phyloP scores from a whole-genome alignment of 1,140 invertebrate species.

The Cheumatopsyche charites region DNA sequence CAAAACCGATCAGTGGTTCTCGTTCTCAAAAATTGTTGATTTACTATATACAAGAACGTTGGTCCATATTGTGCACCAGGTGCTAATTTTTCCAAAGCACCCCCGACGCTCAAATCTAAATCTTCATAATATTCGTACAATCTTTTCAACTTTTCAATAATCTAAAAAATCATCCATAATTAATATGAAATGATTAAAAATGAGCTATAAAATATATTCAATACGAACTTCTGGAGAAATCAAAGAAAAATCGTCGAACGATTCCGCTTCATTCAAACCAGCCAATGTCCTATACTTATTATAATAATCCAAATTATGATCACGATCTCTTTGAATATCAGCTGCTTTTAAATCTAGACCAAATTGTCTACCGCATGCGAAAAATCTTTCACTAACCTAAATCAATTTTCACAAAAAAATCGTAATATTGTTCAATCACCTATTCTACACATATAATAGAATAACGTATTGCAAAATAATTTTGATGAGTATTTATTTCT shows the following conservation, averaged over 20 bases:
- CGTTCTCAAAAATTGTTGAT: slow-evolving; percentile 71
- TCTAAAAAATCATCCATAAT: slow-evolving; percentile 50
- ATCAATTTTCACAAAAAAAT: slow-evolving; percentile 37
- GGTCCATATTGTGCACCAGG: slow-evolving; percentile 72
- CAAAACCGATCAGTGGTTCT: slow-evolving; percentile 75
- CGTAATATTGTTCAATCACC: not conserved
- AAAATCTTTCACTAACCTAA: slow-evolving; percentile 65
- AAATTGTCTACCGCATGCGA: slow-evolving; percentile 58
- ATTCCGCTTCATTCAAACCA: slow-evolving; percentile 62
- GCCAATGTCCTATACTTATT: slow-evolving; percentile 63
- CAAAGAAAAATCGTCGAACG: slow-evolving; percentile 69
- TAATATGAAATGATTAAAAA: no score
- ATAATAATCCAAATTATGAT: slow-evolving; percentile 71
- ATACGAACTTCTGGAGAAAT: slow-evolving; percentile 50
- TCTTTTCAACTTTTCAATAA: slow-evolving; percentile 57
- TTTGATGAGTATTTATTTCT: no score
- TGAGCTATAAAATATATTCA: not conserved
- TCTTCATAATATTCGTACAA: slow-evolving; percentile 72
- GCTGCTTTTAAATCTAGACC: slow-evolving; percentile 73
- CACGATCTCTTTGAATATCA: slow-evolving; percentile 73
- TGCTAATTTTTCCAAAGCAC: slow-evolving; percentile 69
- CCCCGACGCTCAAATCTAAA: slow-evolving; percentile 78
- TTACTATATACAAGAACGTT: slow-evolving; percentile 80
- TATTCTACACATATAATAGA: not conserved
- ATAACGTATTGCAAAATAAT: slow-evolving; percentile 46